Base-by-base conservation (phyloP, 2,797 vertebrate species). In the Trachurus trachurus region DNA sequence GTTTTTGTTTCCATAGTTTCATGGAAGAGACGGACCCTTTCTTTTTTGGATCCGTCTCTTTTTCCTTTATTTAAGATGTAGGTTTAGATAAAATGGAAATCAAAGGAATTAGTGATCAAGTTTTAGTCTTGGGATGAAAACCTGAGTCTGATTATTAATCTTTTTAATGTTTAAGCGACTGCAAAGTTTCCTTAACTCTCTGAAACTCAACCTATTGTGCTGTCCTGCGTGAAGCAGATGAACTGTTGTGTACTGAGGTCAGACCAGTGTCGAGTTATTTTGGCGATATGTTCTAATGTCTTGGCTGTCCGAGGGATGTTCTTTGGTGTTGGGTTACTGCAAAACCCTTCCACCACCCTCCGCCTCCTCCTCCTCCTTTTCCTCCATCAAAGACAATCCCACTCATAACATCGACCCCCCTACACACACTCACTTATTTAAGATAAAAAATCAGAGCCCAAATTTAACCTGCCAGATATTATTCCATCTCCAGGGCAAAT, bases 251-350 rank as follows among this genome's bases (percentile, higher is more conserved):
- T 7, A 10, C 57, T 73, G 76, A 81, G 81, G 76, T 63, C 74
- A 49, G 21, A 31, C 34, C 19, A 6, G 19, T 37, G 7, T 42
- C n/a, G 5, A 26, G 79, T 90, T 94, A 92, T 93, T 94, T 93
- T 83, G 74, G 76, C 67, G 31, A 57, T 60, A 8, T 90, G 87
- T 54, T 84, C 80, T 92, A 83, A 94, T 81, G 66, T 92, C 90
- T 92, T 86, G 82, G 74, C 29, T 47, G 79, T 88, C 76, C 61
- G 13, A 77, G 66, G 84, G 89, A 93, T 89, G 90, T 87, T 90
- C 87, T 82, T 76, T 22, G 74, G 92, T 90, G 82, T 95, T 84
- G 67, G 75, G 83, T 96, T 94, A 82, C 93, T 65, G 15, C 57
- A 52, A 82, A 13, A 78, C 77, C 58, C 66, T 17, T 70, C 47